phyloP scores from a whole-genome alignment of 2,888 invertebrate species.

The Meiosimyza decipiens region DNA sequence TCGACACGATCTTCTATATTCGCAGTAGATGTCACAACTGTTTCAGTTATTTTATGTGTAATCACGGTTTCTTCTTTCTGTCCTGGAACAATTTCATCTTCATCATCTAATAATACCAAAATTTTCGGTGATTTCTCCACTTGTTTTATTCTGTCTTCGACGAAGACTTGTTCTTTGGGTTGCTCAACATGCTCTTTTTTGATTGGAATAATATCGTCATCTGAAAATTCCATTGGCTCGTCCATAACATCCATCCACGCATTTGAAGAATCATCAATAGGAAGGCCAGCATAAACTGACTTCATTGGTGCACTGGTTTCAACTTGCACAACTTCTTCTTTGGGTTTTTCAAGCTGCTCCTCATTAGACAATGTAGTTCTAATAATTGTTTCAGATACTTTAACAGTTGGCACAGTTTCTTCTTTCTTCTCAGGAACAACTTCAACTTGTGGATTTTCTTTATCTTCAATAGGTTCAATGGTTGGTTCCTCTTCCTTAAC shows the following conservation, averaged over 20 bases:
- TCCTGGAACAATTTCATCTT: slow-evolving; percentile 23
- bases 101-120: slow-evolving; percentile 52
- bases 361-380: not conserved
- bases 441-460: not conserved
- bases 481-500: not conserved
- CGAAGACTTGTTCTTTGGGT: not conserved
- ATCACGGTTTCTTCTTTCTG: slow-evolving; percentile 33
- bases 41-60: not conserved
- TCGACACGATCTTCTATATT: slow-evolving; percentile 30
- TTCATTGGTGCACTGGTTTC: slow-evolving; percentile 51
- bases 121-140: no score
- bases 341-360: slow-evolving; percentile 30
- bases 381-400: not conserved
- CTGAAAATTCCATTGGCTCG: slow-evolving; percentile 59
- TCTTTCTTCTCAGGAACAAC: not conserved
- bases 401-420: not conserved
- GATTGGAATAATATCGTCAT: slow-evolving; percentile 49
- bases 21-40: slow-evolving; percentile 20
- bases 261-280: slow-evolving; percentile 53
- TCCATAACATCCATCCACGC: slow-evolving; percentile 61
- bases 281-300: slow-evolving; percentile 51
- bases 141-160: not conserved
- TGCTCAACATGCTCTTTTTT: not conserved
- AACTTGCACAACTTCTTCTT: slow-evolving; percentile 44
- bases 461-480: not conserved